phyloP scores from a whole-genome alignment of 2,888 invertebrate genomes.

The Tupiocoris notatus region DNA sequence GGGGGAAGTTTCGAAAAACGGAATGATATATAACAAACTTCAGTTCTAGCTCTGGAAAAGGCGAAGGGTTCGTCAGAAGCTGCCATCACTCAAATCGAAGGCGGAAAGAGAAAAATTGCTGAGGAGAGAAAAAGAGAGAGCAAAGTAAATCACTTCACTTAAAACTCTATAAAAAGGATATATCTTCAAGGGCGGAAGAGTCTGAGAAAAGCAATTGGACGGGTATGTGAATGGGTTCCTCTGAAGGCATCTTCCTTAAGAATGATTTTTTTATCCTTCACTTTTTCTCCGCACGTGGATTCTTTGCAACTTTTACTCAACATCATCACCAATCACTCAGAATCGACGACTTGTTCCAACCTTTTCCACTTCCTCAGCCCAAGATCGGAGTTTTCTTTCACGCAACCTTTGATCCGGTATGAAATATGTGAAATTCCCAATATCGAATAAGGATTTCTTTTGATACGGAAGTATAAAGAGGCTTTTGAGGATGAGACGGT shows the following conservation, averaged over 20 bases:
- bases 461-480: too few relatives aligned
- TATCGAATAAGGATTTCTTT: too few relatives aligned
- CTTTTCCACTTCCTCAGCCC: too few relatives aligned
- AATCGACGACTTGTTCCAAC: neutral
- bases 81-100: neutral
- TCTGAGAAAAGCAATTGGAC: neutral
- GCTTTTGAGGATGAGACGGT: too few relatives aligned
- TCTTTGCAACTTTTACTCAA: neutral
- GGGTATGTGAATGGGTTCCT: neutral
- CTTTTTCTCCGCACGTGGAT: neutral
- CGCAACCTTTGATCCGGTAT: too few relatives aligned
- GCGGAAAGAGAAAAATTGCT: neutral
- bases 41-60: neutral
- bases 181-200: neutral
- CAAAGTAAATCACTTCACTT: neutral
- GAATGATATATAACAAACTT: neutral
- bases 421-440: too few relatives aligned
- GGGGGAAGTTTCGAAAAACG: neutral
- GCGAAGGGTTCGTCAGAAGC: neutral
- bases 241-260: neutral
- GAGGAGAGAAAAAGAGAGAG: neutral
- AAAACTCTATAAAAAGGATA: neutral
- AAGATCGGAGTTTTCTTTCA: too few relatives aligned
- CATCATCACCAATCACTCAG: neutral
- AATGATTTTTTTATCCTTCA: neutral